Conservation (phyloP, 1,140 invertebrate genomes). For the Parapsyche elsis region DNA sequence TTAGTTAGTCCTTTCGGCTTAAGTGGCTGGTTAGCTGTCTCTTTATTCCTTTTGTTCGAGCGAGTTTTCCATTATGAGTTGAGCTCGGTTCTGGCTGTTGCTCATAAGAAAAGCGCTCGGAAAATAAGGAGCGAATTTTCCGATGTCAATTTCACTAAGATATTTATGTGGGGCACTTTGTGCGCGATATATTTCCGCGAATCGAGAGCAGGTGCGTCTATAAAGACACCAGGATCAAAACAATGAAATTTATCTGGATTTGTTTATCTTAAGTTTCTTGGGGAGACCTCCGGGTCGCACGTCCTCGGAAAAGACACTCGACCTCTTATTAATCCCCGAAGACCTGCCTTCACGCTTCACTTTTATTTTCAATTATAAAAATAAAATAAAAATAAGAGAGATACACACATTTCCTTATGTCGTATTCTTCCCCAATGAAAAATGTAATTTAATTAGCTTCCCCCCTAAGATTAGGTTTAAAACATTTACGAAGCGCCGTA, state of each 20-base stretch:
- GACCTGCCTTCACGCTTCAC: slow-evolving; percentile 14
- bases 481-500: no score
- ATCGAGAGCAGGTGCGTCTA: slow-evolving; percentile 48
- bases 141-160: slow-evolving; percentile 44
- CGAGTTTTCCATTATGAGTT: slow-evolving; percentile 32
- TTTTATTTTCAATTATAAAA: slow-evolving; percentile 25
- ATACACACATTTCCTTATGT: no score
- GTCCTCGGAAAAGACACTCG: neutral
- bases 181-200: slow-evolving; percentile 42
- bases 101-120: slow-evolving; percentile 26
- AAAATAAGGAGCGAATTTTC: slow-evolving; percentile 44
- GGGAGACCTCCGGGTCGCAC: slow-evolving; percentile 22
- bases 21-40: slow-evolving; percentile 30
- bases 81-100: slow-evolving; percentile 17
- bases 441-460: no score
- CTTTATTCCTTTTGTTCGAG: slow-evolving; percentile 37
- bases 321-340: slow-evolving; percentile 14
- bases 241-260: slow-evolving; percentile 56
- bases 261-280: slow-evolving; percentile 39
- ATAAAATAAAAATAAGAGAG: no score
- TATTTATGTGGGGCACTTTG: slow-evolving; percentile 36
- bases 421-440: no score
- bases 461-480: no score
- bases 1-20: slow-evolving; percentile 29
- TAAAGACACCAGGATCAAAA: slow-evolving; percentile 51